Percentiles rank a stretch among this genome's conserved stretches.
These are phyloP conservation scores for Trachymyrmex septentrionalis DNA, from an alignment of 1,140 invertebrate genomes.

Conservation along the genomic window DNA sequence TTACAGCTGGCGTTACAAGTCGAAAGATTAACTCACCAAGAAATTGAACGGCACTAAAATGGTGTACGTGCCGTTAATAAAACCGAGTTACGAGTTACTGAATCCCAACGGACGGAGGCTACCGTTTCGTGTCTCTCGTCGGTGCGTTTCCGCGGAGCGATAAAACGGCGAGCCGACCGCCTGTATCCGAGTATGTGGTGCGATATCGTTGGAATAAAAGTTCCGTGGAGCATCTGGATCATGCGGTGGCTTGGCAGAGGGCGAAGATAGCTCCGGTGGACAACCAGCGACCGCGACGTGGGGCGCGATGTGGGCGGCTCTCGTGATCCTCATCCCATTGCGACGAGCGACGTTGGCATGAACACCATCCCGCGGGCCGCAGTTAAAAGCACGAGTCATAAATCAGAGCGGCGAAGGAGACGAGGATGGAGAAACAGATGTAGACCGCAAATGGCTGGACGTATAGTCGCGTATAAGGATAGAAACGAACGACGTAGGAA, in stretches of 20 bases:
- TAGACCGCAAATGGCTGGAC: slow-evolving; percentile 75
- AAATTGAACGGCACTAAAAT: slow-evolving; percentile 54
- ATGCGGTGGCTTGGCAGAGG: neutral
- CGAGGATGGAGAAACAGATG: slow-evolving; percentile 75
- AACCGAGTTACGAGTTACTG: slow-evolving; percentile 52
- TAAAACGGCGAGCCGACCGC: slow-evolving; percentile 44
- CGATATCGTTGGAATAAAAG: slow-evolving; percentile 72
- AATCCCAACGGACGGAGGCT: slow-evolving; percentile 11
- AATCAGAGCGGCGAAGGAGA: slow-evolving; percentile 76
- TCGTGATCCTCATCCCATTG: slow-evolving; percentile 10
- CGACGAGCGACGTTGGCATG: slow-evolving; percentile 40
- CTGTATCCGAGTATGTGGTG: neutral
- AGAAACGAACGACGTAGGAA: slow-evolving; percentile 38
- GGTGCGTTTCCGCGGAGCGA: slow-evolving; percentile 12
- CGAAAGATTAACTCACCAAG: slow-evolving; percentile 56
- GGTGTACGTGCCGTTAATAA: slow-evolving; percentile 48
- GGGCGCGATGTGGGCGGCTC: neutral
- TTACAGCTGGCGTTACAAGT: slow-evolving; percentile 37
- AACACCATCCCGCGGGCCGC: slow-evolving; percentile 60
- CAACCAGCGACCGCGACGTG: slow-evolving; percentile 21
- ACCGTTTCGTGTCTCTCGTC: slow-evolving; percentile 29
- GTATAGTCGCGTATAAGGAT: slow-evolving; percentile 58
- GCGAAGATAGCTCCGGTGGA: slow-evolving; percentile 57
- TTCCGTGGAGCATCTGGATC: slow-evolving; percentile 48
- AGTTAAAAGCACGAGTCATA: slow-evolving; percentile 78